Conservation (phyloP, 2,888 invertebrate genomes). For the Nomada flava region DNA sequence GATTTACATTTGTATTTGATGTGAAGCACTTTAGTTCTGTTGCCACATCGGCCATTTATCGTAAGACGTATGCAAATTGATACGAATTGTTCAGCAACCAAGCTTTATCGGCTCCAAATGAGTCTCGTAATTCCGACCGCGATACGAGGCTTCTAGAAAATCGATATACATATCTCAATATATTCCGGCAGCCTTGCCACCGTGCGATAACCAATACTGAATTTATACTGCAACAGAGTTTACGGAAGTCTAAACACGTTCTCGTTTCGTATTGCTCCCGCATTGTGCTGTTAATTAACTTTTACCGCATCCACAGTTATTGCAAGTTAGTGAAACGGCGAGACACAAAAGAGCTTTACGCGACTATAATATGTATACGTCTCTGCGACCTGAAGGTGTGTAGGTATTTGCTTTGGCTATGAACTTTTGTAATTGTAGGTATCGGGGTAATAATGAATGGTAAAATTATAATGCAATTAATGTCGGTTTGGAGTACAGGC, state of each 20-base stretch:
- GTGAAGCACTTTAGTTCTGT: background rate
- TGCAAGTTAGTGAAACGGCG: background rate
- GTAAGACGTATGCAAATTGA: constrained; percentile 10
- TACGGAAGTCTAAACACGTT: constrained; percentile 15
- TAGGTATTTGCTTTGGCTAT: background rate
- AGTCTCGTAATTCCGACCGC: background rate
- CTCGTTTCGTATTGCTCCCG: background rate
- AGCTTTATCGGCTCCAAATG: background rate
- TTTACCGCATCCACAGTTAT: background rate
- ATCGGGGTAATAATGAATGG: background rate
- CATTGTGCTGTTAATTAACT: constrained; percentile 27
- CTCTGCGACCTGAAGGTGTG: background rate
- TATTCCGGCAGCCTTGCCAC: background rate
- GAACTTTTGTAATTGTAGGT: background rate
- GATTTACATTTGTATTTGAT: background rate
- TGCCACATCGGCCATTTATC: constrained; percentile 9
- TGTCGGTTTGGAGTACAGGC: no score
- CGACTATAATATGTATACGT: background rate
- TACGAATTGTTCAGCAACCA: constrained; percentile 2
- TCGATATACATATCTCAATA: constrained; percentile 1
- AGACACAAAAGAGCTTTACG: background rate
- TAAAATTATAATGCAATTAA: background rate
- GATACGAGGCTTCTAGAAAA: constrained; percentile 6
- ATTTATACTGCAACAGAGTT: background rate
- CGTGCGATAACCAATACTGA: constrained; percentile 14